phyloP scores from a whole-genome alignment of 2,113 vertebrate species.

The Erinaceus europaeus region DNA sequence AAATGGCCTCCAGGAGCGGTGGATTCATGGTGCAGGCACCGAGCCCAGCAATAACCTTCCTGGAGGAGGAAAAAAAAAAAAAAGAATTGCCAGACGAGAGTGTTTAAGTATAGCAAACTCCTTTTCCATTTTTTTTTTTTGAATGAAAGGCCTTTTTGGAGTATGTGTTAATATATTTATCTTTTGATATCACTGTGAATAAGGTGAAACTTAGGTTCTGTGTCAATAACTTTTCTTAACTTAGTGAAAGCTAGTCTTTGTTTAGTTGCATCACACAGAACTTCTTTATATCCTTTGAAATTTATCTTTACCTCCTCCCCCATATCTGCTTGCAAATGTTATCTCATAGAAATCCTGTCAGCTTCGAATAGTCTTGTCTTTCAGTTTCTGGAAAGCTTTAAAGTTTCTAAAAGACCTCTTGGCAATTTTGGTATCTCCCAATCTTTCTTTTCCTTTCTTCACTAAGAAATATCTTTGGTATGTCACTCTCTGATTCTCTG shows the following conservation, averaged over 20 bases:
- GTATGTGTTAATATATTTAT: neutral
- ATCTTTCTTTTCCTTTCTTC: neutral
- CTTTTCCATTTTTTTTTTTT: neutral
- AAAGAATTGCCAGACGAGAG: too few relatives aligned
- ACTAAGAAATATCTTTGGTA: neutral
- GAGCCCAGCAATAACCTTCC: too few relatives aligned
- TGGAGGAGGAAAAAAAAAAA: too few relatives aligned
- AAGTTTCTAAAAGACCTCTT: too few relatives aligned
- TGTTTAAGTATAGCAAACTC: neutral
- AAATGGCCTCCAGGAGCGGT: too few relatives aligned
- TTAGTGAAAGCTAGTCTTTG: neutral
- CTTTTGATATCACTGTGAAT: neutral
- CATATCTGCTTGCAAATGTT: neutral
- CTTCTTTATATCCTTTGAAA: neutral
- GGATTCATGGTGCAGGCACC: too few relatives aligned
- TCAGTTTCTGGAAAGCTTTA: neutral
- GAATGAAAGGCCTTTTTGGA: neutral
- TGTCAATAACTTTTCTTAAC: neutral
- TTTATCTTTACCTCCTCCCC: neutral
- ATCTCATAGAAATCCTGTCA: neutral
- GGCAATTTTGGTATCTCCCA: neutral
- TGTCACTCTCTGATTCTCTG: neutral
- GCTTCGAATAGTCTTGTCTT: neutral
- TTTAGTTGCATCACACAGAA: neutral
- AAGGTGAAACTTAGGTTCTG: neutral